Conservation (phyloP, 92 coral and sea anemone genomes). For the Siderastrea radians region DNA sequence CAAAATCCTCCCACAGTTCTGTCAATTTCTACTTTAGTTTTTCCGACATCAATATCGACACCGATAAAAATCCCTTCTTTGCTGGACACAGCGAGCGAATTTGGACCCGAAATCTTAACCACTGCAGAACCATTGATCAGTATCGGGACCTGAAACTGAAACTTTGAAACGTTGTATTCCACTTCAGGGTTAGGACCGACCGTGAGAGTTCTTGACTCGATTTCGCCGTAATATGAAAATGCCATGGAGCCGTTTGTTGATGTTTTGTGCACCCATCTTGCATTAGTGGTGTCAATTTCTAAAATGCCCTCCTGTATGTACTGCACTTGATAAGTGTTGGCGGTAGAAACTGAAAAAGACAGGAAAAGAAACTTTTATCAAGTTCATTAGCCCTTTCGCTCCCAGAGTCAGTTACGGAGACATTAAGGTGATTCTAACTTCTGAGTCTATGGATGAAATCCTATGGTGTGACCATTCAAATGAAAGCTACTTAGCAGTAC, state of each 20-base stretch:
- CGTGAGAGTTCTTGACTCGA: background rate
- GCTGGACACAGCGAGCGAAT: slow-evolving; percentile 65
- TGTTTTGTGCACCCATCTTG: slow-evolving; percentile 73
- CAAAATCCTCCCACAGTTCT: slow-evolving; percentile 78
- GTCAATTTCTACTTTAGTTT: background rate
- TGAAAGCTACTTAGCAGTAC: too few relatives aligned
- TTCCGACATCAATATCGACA: slow-evolving; percentile 39
- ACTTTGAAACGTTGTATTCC: slow-evolving; percentile 36
- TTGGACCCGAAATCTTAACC: slow-evolving; percentile 56
- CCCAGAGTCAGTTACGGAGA: too few relatives aligned
- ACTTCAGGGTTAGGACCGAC: background rate
- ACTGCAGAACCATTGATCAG: slow-evolving; percentile 70
- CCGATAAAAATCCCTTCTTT: slow-evolving; percentile 81
- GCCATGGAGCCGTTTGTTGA: slow-evolving; percentile 57
- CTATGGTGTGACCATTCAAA: too few relatives aligned
- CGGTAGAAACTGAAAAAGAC: slow-evolving; percentile 65
- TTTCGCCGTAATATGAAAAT: slow-evolving; percentile 69
- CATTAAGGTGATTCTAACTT: too few relatives aligned
- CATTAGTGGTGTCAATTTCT: slow-evolving; percentile 66
- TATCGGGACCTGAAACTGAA: slow-evolving; percentile 75
- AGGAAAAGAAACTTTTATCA: background rate
- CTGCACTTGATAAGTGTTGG: slow-evolving; percentile 77
- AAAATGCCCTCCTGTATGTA: slow-evolving; percentile 69
- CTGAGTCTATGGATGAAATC: too few relatives aligned
- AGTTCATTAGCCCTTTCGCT: background rate